Base-by-base conservation (phyloP, 2,888 invertebrate species). In the Parnassius apollo region DNA sequence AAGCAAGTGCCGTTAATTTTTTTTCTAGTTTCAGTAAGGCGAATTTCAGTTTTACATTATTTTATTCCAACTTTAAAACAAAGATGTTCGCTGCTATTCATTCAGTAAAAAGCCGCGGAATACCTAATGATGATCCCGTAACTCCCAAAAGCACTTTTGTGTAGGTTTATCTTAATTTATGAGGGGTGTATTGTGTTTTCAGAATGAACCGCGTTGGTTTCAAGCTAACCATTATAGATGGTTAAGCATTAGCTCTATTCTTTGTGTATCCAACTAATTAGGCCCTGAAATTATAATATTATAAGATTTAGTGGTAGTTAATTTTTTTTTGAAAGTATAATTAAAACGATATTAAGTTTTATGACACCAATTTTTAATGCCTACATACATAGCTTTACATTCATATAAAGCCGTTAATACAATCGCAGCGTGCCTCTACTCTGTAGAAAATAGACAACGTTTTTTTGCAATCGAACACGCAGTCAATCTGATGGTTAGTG, bases 161-260 rank as follows among this genome's bases (percentile, higher is more conserved):
- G 50, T 51, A 22, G 50, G 50, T 58, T 58, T 58, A 50, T 58
- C 58, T 58, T 58, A 50, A 58, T 51, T 51, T 58, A 44, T 18
- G 50, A n/a, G 50, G 50, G 58, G 35, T 22, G 25, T 49, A 57
- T 57, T 57, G 57, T 57, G 49, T 57, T 57, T 48, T 49, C 13
- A 58, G 9, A 58, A 51, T 42, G 51, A 58, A 58, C 42, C 35
- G 18, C 1, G 49, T 13, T 9, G 49, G 13, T 49, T 13, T n/a
- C 1, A 48, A 49, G 35, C 35, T 66, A 66, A 57, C 70, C 68
- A 67, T 74, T 71, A 71, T 70, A 67, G 71, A 70, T 69, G 62
- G 68, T 62, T 52, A 50, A 66, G 65, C 66, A 54, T 61, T 48
- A 60, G 66, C 65, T 73, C 42, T 57, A 61, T 66, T 72, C 71